A percentile compares a stretch with the other conserved stretches of the same genome.
Conservation (phyloP, 2,797 vertebrate genomes). For the Melanotaenia trifasciata region DNA sequence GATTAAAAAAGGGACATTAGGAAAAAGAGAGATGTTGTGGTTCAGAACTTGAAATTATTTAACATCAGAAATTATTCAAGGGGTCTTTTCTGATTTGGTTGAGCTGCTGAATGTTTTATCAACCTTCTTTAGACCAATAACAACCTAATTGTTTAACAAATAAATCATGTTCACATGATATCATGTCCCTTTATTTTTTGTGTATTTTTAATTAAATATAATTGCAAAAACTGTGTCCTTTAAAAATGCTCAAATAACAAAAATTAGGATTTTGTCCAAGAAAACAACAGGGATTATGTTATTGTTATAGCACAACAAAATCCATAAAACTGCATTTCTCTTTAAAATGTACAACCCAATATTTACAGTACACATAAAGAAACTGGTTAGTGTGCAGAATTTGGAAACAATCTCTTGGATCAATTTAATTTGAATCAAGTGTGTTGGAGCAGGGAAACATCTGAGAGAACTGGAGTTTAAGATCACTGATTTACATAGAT, state of each 20-base stretch:
- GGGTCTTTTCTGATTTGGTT: neutral
- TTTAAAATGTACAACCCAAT: too few species aligned
- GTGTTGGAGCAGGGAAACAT: too few species aligned
- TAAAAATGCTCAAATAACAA: neutral
- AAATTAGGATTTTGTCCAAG: too few species aligned
- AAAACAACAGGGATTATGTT: too few species aligned
- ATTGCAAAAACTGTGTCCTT: neutral
- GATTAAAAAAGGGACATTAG: neutral
- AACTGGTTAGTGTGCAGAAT: too few species aligned
- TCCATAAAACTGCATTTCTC: too few species aligned
- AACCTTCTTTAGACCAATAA: neutral
- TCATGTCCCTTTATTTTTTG: neutral
- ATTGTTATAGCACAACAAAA: too few species aligned
- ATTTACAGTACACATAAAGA: too few species aligned
- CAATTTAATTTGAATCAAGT: too few species aligned
- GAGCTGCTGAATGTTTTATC: constrained; percentile 7
- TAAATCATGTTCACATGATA: neutral
- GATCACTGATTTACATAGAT: too few species aligned
- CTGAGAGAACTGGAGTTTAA: too few species aligned
- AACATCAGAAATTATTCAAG: neutral
- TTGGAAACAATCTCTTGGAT: too few species aligned
- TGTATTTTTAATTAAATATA: neutral
- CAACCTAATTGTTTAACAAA: constrained; percentile 39
- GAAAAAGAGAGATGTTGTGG: constrained; percentile 3
- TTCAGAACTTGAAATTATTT: neutral